Percentiles rank a stretch among this genome's conserved stretches.
These are phyloP conservation scores for Sinodicranocentrus sp. DNA, from an alignment of 2,888 invertebrate genomes.

Conservation along the genomic window DNA sequence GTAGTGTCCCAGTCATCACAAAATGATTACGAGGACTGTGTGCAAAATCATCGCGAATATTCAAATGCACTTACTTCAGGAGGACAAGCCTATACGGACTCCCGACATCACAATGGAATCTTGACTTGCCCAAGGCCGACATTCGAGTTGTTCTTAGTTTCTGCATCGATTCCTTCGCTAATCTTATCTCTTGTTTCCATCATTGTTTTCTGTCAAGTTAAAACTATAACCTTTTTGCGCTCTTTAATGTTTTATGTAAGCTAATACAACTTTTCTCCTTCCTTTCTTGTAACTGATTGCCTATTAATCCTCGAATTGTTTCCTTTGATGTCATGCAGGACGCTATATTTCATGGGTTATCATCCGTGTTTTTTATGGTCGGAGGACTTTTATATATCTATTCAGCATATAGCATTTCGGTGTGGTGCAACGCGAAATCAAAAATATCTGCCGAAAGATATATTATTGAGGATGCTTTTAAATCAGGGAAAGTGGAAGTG, in stretches of 20 bases:
- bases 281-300: too few species aligned
- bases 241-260: background rate
- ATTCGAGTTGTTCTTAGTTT: conserved; percentile 28
- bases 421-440: conserved; percentile 32
- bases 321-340: conserved; percentile 11
- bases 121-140: conserved; percentile 31
- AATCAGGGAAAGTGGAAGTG: too few species aligned
- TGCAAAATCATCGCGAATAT: background rate
- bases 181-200: conserved; percentile 23
- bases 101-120: background rate
- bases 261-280: too few species aligned
- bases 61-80: background rate
- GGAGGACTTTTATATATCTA: conserved; percentile 32
- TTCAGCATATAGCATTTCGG: conserved; percentile 28
- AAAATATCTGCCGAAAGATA: background rate
- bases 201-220: background rate
- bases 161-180: conserved; percentile 9
- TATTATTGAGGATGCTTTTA: too few species aligned
- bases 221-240: too few species aligned
- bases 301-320: too few species aligned
- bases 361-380: background rate
- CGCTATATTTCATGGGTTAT: background rate
- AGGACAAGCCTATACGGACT: background rate
- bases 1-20: background rate
- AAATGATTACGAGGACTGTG: conserved; percentile 51